Conservation (phyloP, 2,113 vertebrate genomes). For the Marmota flaviventris region DNA sequence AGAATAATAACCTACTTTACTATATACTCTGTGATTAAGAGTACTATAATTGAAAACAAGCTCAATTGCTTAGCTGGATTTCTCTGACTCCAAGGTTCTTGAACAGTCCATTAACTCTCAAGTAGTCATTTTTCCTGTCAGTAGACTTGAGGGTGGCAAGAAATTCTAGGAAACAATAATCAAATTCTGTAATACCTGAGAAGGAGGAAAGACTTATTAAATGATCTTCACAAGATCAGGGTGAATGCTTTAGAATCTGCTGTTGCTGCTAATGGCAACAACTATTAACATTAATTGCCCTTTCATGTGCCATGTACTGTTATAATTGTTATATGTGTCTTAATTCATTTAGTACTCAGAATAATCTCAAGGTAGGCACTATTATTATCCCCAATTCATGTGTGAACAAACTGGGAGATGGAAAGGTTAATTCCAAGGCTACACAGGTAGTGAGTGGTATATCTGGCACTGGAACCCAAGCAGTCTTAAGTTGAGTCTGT, state of each 20-base stretch:
- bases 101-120: constrained; percentile 43
- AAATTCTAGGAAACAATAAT: constrained; percentile 52
- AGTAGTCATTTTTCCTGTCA: constrained; percentile 41
- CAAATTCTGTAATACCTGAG: constrained; percentile 51
- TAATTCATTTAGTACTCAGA: constrained; percentile 55
- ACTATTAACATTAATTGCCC: constrained; percentile 39
- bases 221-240: constrained; percentile 38
- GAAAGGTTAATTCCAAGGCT: constrained; percentile 42
- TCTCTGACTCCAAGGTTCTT: constrained; percentile 53
- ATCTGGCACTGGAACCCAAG: constrained; percentile 44
- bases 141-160: constrained; percentile 31
- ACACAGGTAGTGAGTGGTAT: constrained; percentile 22
- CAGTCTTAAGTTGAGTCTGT: constrained; percentile 37
- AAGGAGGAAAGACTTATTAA: constrained; percentile 57
- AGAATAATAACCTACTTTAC: neutral
- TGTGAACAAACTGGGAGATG: constrained; percentile 1
- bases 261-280: constrained; percentile 19
- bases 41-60: neutral
- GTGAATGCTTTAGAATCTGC: constrained; percentile 1
- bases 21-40: constrained; percentile 31
- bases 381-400: constrained; percentile 39
- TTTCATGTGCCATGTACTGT: neutral
- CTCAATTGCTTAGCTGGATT: constrained; percentile 52
- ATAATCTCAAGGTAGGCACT: neutral
- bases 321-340: neutral